A percentile compares a stretch with the other conserved stretches of the same genome.
Evolutionary conservation across 2,113 vertebrate genomes (phyloP).

Genomic region (Dissostichus mawsoni): DNA sequence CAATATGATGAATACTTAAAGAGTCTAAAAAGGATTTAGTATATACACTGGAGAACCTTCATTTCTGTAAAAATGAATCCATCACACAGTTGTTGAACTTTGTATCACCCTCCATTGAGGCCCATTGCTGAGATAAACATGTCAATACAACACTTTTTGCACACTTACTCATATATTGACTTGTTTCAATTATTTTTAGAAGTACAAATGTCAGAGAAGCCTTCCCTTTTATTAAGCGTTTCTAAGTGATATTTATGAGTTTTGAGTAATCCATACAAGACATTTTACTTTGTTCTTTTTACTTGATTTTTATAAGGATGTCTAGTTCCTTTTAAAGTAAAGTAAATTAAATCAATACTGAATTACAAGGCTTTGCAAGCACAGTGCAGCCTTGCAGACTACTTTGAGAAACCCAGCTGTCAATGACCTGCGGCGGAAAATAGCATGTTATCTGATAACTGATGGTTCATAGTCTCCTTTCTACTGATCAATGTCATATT

Average conservation of each 20-base stretch:
- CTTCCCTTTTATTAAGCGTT: neutral
- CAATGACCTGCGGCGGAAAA: neutral
- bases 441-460: neutral
- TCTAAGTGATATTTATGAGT: neutral
- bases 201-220: neutral
- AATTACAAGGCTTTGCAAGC: neutral
- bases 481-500: neutral
- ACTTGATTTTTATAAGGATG: neutral
- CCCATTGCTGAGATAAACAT: neutral
- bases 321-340: neutral
- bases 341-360: neutral
- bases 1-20: too few relatives aligned
- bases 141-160: too few relatives aligned
- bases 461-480: neutral
- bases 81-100: neutral
- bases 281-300: neutral
- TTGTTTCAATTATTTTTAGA: neutral
- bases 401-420: conserved; percentile 10
- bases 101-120: neutral
- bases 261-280: neutral
- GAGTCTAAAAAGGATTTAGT: too few relatives aligned
- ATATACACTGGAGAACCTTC: neutral
- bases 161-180: neutral
- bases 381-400: neutral
- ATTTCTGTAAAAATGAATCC: neutral